phyloP scores from a whole-genome alignment of 30 jellyfish, hydroid and myxozoan species.

The Chironex yamaguchii region DNA sequence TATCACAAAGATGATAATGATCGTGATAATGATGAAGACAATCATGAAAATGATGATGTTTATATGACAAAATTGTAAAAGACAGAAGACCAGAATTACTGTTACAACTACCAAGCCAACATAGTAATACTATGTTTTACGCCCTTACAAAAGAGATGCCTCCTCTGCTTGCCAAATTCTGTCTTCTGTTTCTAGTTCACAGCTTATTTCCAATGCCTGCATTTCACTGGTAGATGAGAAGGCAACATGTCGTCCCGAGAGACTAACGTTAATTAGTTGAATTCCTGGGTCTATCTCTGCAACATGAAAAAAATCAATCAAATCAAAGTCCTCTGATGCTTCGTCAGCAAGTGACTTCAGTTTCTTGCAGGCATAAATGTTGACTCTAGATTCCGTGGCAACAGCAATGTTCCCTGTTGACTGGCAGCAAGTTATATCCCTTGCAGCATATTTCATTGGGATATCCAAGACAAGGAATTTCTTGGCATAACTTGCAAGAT shows the following conservation, averaged over 20 bases:
- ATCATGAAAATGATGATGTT: no score
- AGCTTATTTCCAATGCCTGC: constrained; percentile 64
- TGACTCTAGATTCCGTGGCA: constrained; percentile 78
- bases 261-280: constrained; percentile 56
- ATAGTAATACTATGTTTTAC: neutral
- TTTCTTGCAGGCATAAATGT: constrained; percentile 58
- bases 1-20: no score
- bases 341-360: neutral
- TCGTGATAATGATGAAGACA: no score
- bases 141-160: constrained; percentile 12
- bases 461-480: constrained; percentile 75
- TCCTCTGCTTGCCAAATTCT: constrained; percentile 90
- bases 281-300: constrained; percentile 76
- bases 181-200: constrained; percentile 39
- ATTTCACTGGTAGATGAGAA: constrained; percentile 84
- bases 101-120: no score
- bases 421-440: constrained; percentile 81
- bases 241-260: constrained; percentile 58
- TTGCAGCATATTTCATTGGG: constrained; percentile 70
- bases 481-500: constrained; percentile 14
- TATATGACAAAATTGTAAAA: no score
- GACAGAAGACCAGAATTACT: no score
- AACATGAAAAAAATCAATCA: constrained; percentile 73
- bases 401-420: constrained; percentile 77
- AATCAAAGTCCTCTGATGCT: neutral